Evolutionary conservation across 2,113 vertebrate genomes (phyloP).

Genomic region (Pholis gunnellus): DNA sequence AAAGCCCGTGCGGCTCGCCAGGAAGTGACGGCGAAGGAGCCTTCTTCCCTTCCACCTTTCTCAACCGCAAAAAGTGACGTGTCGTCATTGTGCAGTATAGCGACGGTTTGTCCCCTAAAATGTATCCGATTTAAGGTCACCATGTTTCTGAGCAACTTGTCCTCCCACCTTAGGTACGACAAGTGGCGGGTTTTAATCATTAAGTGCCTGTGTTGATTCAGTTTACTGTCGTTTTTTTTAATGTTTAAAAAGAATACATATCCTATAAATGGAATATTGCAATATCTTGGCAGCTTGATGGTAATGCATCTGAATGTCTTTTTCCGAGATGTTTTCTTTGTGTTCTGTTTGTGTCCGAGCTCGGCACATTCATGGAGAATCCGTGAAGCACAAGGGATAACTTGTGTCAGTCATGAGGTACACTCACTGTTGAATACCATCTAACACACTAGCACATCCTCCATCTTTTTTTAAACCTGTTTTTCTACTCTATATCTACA

Average conservation of each 20-base stretch:
- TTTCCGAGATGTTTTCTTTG: slow-evolving; percentile 36
- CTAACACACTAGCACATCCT: slow-evolving; percentile 44
- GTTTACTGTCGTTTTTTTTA: slow-evolving; percentile 37
- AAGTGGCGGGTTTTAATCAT: slow-evolving; percentile 46
- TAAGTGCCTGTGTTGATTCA: slow-evolving; percentile 71
- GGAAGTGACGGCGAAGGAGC: slow-evolving; percentile 87
- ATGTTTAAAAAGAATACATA: slow-evolving; percentile 22
- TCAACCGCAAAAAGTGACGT: slow-evolving; percentile 50
- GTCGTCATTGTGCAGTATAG: neutral
- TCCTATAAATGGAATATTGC: slow-evolving; percentile 49
- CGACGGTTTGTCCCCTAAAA: neutral
- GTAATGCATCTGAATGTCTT: slow-evolving; percentile 46
- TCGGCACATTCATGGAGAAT: slow-evolving; percentile 68
- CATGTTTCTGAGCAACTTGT: slow-evolving; percentile 33
- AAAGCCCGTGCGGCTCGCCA: slow-evolving; percentile 90
- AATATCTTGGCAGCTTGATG: slow-evolving; percentile 70
- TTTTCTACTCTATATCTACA: slow-evolving; percentile 53
- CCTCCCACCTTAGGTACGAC: neutral
- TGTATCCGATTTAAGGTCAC: slow-evolving; percentile 21
- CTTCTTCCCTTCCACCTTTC: slow-evolving; percentile 89
- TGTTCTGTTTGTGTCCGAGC: slow-evolving; percentile 51
- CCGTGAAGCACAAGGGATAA: slow-evolving; percentile 52
- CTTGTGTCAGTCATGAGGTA: slow-evolving; percentile 25
- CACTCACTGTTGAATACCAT: slow-evolving; percentile 55
- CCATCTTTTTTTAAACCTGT: slow-evolving; percentile 32